Percentiles rank a stretch among this genome's conserved stretches.
phyloP scores from a whole-genome alignment of 1,140 invertebrate species.

The Formica selysi region DNA sequence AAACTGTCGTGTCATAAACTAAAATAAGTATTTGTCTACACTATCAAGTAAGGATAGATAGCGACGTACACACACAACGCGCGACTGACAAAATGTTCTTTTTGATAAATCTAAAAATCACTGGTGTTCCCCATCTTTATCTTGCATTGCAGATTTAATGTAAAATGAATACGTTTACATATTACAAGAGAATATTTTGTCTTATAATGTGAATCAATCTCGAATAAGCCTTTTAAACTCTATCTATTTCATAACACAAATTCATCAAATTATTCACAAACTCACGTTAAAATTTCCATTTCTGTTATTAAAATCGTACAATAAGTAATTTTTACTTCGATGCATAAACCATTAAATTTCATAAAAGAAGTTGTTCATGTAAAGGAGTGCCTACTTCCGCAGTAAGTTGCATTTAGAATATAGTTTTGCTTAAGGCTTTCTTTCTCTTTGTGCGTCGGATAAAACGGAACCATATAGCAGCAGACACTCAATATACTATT shows the following conservation, averaged over 20 bases:
- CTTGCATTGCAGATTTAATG: too few species aligned
- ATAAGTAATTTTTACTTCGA: background rate
- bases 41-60: too few species aligned
- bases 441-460: conserved; percentile 10
- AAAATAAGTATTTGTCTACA: too few species aligned
- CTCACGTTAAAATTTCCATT: background rate
- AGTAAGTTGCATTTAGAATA: background rate
- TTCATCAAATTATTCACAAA: conserved; percentile 1
- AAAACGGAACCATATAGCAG: background rate
- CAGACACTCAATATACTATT: conserved; percentile 33
- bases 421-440: conserved; percentile 3
- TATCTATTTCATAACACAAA: conserved; percentile 4
- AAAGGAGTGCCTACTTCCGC: background rate
- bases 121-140: too few species aligned
- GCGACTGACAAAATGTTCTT: too few species aligned
- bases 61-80: too few species aligned
- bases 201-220: too few species aligned
- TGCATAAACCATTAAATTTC: conserved; percentile 15
- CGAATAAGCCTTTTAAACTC: background rate
- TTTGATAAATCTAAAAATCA: too few species aligned
- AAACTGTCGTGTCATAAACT: too few species aligned
- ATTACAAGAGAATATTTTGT: too few species aligned
- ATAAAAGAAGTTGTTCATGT: conserved; percentile 14
- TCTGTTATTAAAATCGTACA: background rate
- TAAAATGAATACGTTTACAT: too few species aligned